Base-by-base conservation (phyloP, 30 jellyfish, hydroid and myxozoan genomes). In the Chrysaora quinquecirrha region DNA sequence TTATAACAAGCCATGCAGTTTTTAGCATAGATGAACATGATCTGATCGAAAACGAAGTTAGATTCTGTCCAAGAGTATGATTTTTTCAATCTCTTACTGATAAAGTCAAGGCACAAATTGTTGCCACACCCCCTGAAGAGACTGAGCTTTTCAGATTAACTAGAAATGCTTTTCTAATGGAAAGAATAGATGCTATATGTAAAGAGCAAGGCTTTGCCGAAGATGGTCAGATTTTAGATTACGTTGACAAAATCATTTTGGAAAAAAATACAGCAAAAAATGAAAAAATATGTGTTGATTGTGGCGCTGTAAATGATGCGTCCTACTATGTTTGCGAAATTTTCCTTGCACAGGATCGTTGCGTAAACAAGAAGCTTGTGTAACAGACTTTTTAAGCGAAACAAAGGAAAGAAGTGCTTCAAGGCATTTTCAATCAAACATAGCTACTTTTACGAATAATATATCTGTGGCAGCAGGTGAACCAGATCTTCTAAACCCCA, bases 401-500 rank as follows among this genome's bases (percentile, higher is more conserved):
- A 16, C 9, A 6, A 43, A 43, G 16, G 16, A 43, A 43, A 9
- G 16, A 9, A 43, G 16, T 43, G 84, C 85, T 1, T 61, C 27
- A 11, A 32, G 30, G 22, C 74, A 52, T 76, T 76, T 76, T 34
- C 4, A 25, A 20, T 4, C 11, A 1, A 10, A 1, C 1, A 20
- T 60, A 9, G 48, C 4, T 20, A 20, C 4, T 9, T 52, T 52
- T 7, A 4, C 18, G 18, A 76, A 76, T 34, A 54, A 54, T 23
- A 34, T 24, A 18, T 46, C n/a, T 29, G 83, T 60, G n/a, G 18
- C 1, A 16, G 75, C 75, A 0, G 84, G 90, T 0, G 84, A 80
- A 35, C 90, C 84, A 9, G 90, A 64, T 30, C 23, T 80, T 22
- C 1, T 63, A 0, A 63, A 80, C 48, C 74, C 89, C 0, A 64